A percentile compares a stretch with the other conserved stretches of the same genome.
Conservation (phyloP, 2,888 invertebrate species). For the Erannis defoliaria region DNA sequence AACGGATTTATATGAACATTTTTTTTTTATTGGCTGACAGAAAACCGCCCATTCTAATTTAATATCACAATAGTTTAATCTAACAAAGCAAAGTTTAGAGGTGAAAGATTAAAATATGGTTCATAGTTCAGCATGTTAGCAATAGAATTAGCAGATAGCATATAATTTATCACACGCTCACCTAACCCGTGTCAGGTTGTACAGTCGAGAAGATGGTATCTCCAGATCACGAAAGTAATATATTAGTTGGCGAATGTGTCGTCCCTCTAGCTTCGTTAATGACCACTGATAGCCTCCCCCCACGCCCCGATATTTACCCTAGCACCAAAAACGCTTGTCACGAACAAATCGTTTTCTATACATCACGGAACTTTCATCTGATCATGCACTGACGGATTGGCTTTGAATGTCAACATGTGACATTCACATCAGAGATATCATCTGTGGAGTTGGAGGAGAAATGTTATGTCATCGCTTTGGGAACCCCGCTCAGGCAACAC, state of each 20-base stretch:
- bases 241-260: constrained; percentile 83
- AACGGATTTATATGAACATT: no score
- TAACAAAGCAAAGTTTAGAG: not conserved
- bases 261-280: constrained; percentile 81
- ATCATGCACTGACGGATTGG: constrained; percentile 63
- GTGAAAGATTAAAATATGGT: constrained; percentile 6
- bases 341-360: constrained; percentile 73
- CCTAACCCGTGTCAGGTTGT: constrained; percentile 64
- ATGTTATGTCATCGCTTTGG: constrained; percentile 73
- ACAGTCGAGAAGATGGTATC: constrained; percentile 75
- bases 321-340: constrained; percentile 77
- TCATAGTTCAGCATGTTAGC: constrained; percentile 41
- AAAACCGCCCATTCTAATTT: not conserved
- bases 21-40: no score
- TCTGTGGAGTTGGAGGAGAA: constrained; percentile 44
- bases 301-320: constrained; percentile 66
- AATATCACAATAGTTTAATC: not conserved
- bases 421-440: not conserved
- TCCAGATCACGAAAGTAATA: constrained; percentile 75
- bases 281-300: constrained; percentile 70
- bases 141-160: constrained; percentile 31
- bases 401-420: constrained; percentile 50
- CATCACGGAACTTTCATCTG: constrained; percentile 63
- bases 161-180: constrained; percentile 34
- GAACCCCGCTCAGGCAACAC: constrained; percentile 77